Evolutionary conservation across 1,140 invertebrate genomes (phyloP), one percentile per base, ranked within the genome.

Genomic region (Ctenoplectra terminalis): DNA sequence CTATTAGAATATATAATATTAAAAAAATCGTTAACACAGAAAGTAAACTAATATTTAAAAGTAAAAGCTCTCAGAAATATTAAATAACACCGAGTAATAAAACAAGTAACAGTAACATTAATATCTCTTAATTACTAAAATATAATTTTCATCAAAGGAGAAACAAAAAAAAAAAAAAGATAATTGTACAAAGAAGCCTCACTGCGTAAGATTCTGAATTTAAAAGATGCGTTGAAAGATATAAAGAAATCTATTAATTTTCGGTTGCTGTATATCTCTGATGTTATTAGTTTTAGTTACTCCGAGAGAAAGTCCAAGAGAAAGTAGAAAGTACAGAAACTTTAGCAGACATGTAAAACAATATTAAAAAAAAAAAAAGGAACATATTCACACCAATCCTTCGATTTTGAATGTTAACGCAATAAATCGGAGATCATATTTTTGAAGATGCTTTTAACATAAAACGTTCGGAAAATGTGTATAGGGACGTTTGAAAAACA

Each of bases 241-340:
- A 13, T 37, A 43, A 0, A 40, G 11, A 40, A 48, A 13, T 31
- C 9, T 17, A 66, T 69, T 15, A 1, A 7, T 26, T 58, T 9
- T n/a, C 15, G 8, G 5, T 17, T 31, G 23, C 15, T 13, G 1
- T 20, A n/a, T 56, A 50, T 23, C 23, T 71, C 9, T 2, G 31
- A 70, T 23, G 43, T 29, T 72, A 34, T 48, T 67, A n/a, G 11
- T 73, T 20, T 31, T 52, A 17, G 3, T 34, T 60, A 37, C 7
- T 56, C 23, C 17, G 29, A 73, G 77, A 73, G 77, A 80, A 80
- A 73, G 34, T 73, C 15, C 3, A 60, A 13, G 70, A 73, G 77
- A 80, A 80, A 80, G 77, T 80, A 80, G 77, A 80, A 80, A 80
- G 77, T 73, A 46, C 20, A 64, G 58, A 61, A 52, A 52, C 31